These are phyloP conservation scores for Scaptomyza caliginosa DNA, from an alignment of 2,888 invertebrate species.

Conservation along the genomic window DNA sequence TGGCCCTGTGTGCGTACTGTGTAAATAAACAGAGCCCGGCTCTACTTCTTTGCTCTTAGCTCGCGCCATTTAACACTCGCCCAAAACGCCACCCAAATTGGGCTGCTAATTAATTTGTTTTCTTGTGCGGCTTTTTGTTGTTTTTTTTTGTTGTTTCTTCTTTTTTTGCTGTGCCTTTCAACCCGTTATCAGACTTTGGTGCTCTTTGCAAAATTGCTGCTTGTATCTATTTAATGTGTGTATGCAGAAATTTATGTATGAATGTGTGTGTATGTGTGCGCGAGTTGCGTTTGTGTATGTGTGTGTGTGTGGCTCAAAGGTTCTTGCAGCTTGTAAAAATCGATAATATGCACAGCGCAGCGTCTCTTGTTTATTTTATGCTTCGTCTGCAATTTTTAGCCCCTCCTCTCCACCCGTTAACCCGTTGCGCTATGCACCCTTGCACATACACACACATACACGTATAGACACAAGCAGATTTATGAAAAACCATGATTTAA, in stretches of 20 bases:
- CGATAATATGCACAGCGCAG: slow-evolving; percentile 66
- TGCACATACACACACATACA: slow-evolving; percentile 10
- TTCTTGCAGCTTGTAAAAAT: slow-evolving; percentile 75
- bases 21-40: slow-evolving; percentile 57
- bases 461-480: slow-evolving; percentile 6
- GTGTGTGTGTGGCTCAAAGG: slow-evolving; percentile 52
- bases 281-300: slow-evolving; percentile 15
- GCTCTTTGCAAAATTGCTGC: slow-evolving; percentile 35
- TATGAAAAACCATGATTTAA: slow-evolving; percentile 49
- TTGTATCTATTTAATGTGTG: slow-evolving; percentile 24
- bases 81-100: background rate
- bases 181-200: slow-evolving; percentile 44
- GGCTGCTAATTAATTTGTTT: slow-evolving; percentile 18
- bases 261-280: slow-evolving; percentile 5
- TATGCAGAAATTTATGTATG: slow-evolving; percentile 25
- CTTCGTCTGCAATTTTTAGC: slow-evolving; percentile 79
- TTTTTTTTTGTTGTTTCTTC: slow-evolving; percentile 13
- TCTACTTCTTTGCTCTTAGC: background rate
- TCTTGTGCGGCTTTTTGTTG: slow-evolving; percentile 17
- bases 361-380: slow-evolving; percentile 78
- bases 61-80: slow-evolving; percentile 6
- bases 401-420: slow-evolving; percentile 32
- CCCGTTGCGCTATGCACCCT: slow-evolving; percentile 27
- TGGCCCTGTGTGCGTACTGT: slow-evolving; percentile 9
- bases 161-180: slow-evolving; percentile 33